A percentile compares a stretch with the other conserved stretches of the same genome.
Evolutionary conservation across 30 jellyfish, hydroid and myxozoan species (phyloP).

Genomic region (Cassiopea xamachana): DNA sequence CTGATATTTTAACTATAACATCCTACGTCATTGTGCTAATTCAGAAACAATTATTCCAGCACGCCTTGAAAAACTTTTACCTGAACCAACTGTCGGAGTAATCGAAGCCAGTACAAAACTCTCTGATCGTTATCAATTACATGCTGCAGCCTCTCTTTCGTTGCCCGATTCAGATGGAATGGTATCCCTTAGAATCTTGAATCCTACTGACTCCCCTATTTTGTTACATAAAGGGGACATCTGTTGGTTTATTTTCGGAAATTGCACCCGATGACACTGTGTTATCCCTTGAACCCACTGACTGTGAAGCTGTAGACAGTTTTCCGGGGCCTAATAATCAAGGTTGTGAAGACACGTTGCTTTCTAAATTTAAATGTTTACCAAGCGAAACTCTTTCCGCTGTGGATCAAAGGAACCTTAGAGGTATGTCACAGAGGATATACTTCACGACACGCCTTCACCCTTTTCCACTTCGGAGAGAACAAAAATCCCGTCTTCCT

Average conservation of each 20-base stretch:
- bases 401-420: too few species aligned
- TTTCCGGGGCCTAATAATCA: not conserved
- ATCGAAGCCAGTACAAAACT: constrained; percentile 12
- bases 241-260: not conserved
- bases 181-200: constrained; percentile 18
- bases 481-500: too few species aligned
- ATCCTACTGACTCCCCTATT: constrained; percentile 27
- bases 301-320: not conserved
- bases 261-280: not conserved
- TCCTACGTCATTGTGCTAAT: constrained; percentile 8
- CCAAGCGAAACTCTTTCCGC: constrained; percentile 2
- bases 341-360: not conserved
- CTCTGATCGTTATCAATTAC: constrained; percentile 29
- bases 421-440: too few species aligned
- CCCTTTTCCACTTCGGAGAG: too few species aligned
- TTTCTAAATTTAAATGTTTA: not conserved
- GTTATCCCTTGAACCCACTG: not conserved
- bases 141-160: constrained; percentile 14
- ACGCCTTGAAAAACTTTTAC: not conserved
- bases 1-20: not conserved
- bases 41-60: constrained; percentile 38
- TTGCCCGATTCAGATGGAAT: constrained; percentile 4
- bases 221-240: constrained; percentile 11
- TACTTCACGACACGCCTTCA: too few species aligned
- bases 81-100: constrained; percentile 1